These are phyloP conservation scores for Campoletis sonorensis DNA, from an alignment of 1,140 invertebrate genomes.

Conservation along the genomic window DNA sequence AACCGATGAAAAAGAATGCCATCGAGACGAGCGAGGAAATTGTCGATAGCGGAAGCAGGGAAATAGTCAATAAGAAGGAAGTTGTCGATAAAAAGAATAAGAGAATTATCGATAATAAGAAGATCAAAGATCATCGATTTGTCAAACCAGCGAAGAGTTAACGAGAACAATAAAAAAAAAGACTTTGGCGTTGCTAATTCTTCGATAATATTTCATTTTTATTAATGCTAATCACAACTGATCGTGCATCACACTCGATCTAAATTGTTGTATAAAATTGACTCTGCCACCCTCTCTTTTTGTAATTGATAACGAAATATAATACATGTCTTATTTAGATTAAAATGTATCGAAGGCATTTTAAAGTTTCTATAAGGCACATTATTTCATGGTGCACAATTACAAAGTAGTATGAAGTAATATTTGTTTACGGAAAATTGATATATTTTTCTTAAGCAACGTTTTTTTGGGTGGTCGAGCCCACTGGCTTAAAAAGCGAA, in stretches of 20 bases:
- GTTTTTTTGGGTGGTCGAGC: too few species aligned
- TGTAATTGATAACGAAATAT: background rate
- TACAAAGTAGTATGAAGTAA: background rate
- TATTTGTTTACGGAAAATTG: background rate
- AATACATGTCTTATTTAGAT: background rate
- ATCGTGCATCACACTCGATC: background rate
- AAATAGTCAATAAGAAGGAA: too few species aligned
- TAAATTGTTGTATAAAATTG: constrained; percentile 18
- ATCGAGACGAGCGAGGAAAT: constrained; percentile 52
- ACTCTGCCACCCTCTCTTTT: background rate
- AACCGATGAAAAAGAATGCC: constrained; percentile 55
- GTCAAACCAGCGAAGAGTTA: constrained; percentile 27
- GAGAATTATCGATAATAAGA: constrained; percentile 23
- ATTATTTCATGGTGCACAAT: background rate
- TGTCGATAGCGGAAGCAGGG: background rate
- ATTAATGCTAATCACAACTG: constrained; percentile 27
- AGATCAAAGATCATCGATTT: constrained; percentile 39
- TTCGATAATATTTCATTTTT: constrained; percentile 1
- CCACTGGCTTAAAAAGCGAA: too few species aligned
- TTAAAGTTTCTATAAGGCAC: background rate
- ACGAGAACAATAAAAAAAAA: constrained; percentile 15
- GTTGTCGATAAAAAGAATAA: constrained; percentile 44
- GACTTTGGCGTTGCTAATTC: constrained; percentile 26
- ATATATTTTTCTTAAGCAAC: too few species aligned
- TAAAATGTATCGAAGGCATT: background rate